Evolutionary conservation across 2,113 vertebrate species (phyloP).

Genomic region (Vombatus ursinus): DNA sequence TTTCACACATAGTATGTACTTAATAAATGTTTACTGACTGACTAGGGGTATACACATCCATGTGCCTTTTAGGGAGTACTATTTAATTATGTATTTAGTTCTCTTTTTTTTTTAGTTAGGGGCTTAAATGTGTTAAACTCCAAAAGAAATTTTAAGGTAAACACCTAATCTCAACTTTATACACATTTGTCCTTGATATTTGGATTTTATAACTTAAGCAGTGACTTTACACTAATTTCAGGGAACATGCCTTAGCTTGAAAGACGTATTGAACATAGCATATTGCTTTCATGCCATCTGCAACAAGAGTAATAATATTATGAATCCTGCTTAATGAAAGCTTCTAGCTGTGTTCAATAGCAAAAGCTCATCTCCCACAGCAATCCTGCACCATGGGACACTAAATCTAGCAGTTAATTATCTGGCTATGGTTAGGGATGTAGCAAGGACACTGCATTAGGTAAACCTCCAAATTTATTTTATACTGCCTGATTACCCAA

Average conservation of each 20-base stretch:
- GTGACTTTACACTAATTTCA: background rate
- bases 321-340: background rate
- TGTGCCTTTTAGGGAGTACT: background rate
- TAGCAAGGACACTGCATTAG: background rate
- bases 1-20: background rate
- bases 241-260: background rate
- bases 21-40: background rate
- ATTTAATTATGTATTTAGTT: background rate
- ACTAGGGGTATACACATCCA: background rate
- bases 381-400: background rate
- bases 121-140: background rate
- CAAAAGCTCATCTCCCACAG: background rate
- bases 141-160: background rate
- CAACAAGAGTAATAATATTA: background rate
- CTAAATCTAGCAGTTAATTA: constrained; percentile 21
- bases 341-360: background rate
- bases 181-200: background rate
- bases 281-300: background rate
- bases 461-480: background rate
- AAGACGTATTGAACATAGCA: background rate
- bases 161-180: background rate
- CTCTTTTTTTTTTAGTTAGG: background rate
- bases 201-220: background rate
- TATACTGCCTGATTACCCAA: background rate
- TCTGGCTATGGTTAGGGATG: background rate